Conservation (phyloP, 2,113 vertebrate genomes). For the human (Homo sapiens) region GRCh38 chr1:29936501-29937000, state of each 20-base stretch:
- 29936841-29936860: not conserved
- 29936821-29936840: not conserved
- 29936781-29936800: not conserved
- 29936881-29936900: not conserved
- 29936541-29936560: not conserved
- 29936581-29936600: not conserved
- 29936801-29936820: not conserved
- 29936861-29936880: not conserved
- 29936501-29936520: accelerated
- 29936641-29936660: not conserved
- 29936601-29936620: not conserved
- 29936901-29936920: not conserved
- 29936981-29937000: accelerated
- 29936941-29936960: not conserved
- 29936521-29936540: not conserved
- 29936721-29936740: accelerated
- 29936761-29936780: not conserved
- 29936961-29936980: not conserved
- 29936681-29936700: accelerated
- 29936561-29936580: not conserved
- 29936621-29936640: not conserved
- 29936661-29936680: not conserved
- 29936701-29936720: not conserved
- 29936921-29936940: not conserved
- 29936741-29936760: not conserved